Conservation (phyloP, 2,797 vertebrate species). For the Rachycentron canadum region DNA sequence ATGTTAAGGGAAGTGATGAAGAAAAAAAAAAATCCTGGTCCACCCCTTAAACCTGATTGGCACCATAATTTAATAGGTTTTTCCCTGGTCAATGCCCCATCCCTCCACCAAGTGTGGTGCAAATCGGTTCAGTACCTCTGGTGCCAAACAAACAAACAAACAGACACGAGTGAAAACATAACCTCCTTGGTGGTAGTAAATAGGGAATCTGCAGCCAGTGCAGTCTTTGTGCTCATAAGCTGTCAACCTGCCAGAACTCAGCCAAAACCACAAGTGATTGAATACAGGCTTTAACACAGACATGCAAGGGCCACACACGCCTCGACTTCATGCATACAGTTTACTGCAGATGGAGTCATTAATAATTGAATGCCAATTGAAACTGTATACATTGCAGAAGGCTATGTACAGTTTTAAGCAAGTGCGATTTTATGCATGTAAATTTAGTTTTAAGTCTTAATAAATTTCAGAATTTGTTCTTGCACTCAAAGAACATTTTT, state of each 20-base stretch:
- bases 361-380: constrained; percentile 11
- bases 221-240: constrained; percentile 36
- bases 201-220: constrained; percentile 36
- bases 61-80: no score
- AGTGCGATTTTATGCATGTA: constrained; percentile 17
- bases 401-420: constrained; percentile 2
- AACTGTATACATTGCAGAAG: constrained; percentile 14
- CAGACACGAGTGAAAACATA: neutral
- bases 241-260: constrained; percentile 70
- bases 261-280: constrained; percentile 64
- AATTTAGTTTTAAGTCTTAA: constrained; percentile 19
- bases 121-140: neutral
- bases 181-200: constrained; percentile 1
- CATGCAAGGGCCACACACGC: constrained; percentile 29
- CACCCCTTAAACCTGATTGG: no score
- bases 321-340: constrained; percentile 15
- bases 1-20: no score
- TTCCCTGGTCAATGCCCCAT: no score
- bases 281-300: constrained; percentile 47
- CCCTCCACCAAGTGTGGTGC: no score
- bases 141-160: neutral
- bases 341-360: constrained; percentile 38
- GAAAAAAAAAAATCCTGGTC: no score
- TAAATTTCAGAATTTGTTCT: constrained; percentile 9
- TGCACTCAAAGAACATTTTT: no score